These are phyloP conservation scores for Xyrichtys novacula DNA, from an alignment of 2,797 vertebrate genomes.

Conservation along the genomic window DNA sequence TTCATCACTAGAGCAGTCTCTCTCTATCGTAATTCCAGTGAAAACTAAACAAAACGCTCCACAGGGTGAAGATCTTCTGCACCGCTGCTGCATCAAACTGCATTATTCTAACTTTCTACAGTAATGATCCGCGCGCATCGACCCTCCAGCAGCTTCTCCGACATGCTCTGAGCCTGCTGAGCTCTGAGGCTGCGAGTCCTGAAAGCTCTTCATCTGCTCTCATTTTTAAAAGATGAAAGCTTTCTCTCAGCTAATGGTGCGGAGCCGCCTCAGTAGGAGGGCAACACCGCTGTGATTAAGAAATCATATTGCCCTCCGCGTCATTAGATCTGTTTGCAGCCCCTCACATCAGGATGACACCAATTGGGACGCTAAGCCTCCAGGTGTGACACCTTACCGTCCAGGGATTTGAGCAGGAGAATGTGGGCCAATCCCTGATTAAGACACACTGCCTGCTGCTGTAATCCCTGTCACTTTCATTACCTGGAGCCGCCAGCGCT, in stretches of 20 bases:
- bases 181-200: conserved; percentile 35
- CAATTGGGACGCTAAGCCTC: conserved; percentile 38
- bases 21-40: no score
- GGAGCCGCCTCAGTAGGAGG: conserved; percentile 17
- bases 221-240: conserved; percentile 60
- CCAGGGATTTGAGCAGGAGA: conserved; percentile 33
- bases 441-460: conserved; percentile 51
- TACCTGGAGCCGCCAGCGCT: conserved; percentile 66
- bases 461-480: conserved; percentile 78
- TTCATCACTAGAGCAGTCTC: no score
- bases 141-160: conserved; percentile 41
- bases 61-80: not conserved
- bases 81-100: not conserved
- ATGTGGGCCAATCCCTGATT: conserved; percentile 83
- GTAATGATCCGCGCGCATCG: conserved; percentile 23
- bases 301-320: conserved; percentile 15
- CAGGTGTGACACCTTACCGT: conserved; percentile 72
- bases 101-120: conserved; percentile 7
- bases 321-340: conserved; percentile 51
- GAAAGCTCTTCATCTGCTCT: conserved; percentile 51
- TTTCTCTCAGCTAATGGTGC: conserved; percentile 22
- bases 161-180: conserved; percentile 34
- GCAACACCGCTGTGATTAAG: conserved; percentile 13
- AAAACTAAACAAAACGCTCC: no score
- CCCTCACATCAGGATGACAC: conserved; percentile 34